Evolutionary conservation across 2,797 vertebrate genomes (phyloP).

Genomic region (Adelosebastes latens): DNA sequence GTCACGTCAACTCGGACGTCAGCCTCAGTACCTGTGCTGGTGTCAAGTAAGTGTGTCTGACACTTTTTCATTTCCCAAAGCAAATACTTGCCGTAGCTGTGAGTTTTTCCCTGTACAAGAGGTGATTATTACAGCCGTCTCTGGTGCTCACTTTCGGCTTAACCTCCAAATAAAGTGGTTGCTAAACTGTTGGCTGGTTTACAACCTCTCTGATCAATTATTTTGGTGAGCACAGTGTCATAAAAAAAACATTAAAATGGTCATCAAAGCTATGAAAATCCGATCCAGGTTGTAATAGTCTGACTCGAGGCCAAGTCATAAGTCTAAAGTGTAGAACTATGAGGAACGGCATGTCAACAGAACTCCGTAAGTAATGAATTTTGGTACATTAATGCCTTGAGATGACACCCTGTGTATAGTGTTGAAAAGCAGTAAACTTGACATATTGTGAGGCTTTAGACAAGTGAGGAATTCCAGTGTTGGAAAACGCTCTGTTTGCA

Average conservation of each 20-base stretch:
- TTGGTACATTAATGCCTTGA: constrained; percentile 2
- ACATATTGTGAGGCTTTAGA: constrained; percentile 23
- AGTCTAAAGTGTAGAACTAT: not conserved
- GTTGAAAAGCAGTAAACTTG: constrained; percentile 36
- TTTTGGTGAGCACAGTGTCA: not conserved
- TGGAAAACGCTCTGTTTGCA: constrained; percentile 62
- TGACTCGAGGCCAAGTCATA: not conserved
- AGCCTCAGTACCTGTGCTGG: constrained; percentile 83
- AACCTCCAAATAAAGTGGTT: not conserved
- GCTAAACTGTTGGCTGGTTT: not conserved
- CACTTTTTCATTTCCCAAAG: not conserved
- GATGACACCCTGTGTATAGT: constrained; percentile 7
- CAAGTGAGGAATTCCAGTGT: constrained; percentile 31
- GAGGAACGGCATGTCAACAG: not conserved
- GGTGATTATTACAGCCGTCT: not conserved
- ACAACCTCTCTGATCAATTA: not conserved
- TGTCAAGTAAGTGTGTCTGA: constrained; percentile 78
- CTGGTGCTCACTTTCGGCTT: not conserved
- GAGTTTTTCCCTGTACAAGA: not conserved
- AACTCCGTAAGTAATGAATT: constrained; percentile 4
- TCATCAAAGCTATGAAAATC: not conserved
- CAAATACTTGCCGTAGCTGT: not conserved
- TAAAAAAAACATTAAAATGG: not conserved
- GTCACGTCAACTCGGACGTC: constrained; percentile 76
- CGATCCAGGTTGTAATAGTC: not conserved